A percentile compares a stretch with the other conserved stretches of the same genome.
Conservation (phyloP, 2,888 invertebrate genomes). For the Catocala sponsa region DNA sequence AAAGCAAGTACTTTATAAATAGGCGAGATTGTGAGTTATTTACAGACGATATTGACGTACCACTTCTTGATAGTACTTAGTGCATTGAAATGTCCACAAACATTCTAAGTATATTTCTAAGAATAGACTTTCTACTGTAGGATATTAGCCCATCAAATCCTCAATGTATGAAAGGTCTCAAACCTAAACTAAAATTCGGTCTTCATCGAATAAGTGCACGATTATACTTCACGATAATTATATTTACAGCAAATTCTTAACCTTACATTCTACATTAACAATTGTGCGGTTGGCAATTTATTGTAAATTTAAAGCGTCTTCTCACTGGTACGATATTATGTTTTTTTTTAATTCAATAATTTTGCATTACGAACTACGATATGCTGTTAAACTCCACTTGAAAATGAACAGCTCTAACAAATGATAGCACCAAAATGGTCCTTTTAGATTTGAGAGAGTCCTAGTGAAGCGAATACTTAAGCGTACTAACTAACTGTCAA, state of each 20-base stretch:
- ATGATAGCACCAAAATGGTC: constrained; percentile 54
- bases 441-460: constrained; percentile 51
- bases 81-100: background rate
- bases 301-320: constrained; percentile 73
- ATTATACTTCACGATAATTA: constrained; percentile 43
- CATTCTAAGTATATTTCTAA: background rate
- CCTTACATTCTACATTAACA: constrained; percentile 59
- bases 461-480: constrained; percentile 57
- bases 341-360: constrained; percentile 63
- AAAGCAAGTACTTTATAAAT: background rate
- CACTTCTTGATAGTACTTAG: background rate
- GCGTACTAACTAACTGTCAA: constrained; percentile 61
- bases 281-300: constrained; percentile 78
- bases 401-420: constrained; percentile 55
- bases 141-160: constrained; percentile 12
- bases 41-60: constrained; percentile 4
- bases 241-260: constrained; percentile 56
- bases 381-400: constrained; percentile 67
- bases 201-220: constrained; percentile 43
- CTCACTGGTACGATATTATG: constrained; percentile 65
- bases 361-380: constrained; percentile 69
- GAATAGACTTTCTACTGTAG: background rate
- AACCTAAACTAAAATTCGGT: constrained; percentile 33
- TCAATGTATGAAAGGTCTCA: constrained; percentile 47
- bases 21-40: constrained; percentile 3